Evolutionary conservation across 2,888 invertebrate species (phyloP).

Genomic region (Dolichopus griseipennis): DNA sequence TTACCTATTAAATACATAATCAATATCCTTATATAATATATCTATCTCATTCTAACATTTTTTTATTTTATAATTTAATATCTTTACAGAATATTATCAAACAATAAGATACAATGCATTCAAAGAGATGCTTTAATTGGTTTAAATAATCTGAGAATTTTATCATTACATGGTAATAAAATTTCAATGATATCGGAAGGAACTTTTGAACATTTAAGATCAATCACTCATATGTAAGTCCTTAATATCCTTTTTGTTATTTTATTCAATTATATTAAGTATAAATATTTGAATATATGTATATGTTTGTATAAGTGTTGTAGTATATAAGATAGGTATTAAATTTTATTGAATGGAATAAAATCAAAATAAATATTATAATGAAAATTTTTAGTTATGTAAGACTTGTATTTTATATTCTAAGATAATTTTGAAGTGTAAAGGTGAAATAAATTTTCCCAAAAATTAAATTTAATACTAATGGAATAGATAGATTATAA

Average conservation of each 20-base stretch:
- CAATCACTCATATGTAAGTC: conserved; percentile 86
- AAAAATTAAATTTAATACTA: too few species aligned
- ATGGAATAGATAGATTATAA: too few species aligned
- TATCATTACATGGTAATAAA: conserved; percentile 93
- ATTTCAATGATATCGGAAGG: conserved; percentile 94
- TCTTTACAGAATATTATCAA: conserved; percentile 75
- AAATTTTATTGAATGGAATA: too few species aligned
- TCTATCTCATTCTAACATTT: too few species aligned
- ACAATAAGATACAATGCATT: conserved; percentile 91
- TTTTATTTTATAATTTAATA: conserved; percentile 10
- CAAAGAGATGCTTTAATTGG: conserved; percentile 83
- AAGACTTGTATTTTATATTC: too few species aligned
- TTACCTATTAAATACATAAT: too few species aligned
- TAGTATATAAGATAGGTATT: neutral
- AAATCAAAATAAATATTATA: too few species aligned
- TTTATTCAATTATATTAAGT: neutral
- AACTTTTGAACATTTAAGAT: conserved; percentile 82
- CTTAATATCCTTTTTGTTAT: neutral
- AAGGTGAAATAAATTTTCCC: too few species aligned
- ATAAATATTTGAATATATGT: neutral
- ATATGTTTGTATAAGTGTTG: neutral
- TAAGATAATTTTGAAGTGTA: too few species aligned
- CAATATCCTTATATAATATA: neutral
- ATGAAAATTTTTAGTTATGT: too few species aligned
- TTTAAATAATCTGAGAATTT: conserved; percentile 70